A percentile compares a stretch with the other conserved stretches of the same genome.
These are phyloP conservation scores for Eupeodes luniger DNA, from an alignment of 2,888 invertebrate species.

Conservation along the genomic window DNA sequence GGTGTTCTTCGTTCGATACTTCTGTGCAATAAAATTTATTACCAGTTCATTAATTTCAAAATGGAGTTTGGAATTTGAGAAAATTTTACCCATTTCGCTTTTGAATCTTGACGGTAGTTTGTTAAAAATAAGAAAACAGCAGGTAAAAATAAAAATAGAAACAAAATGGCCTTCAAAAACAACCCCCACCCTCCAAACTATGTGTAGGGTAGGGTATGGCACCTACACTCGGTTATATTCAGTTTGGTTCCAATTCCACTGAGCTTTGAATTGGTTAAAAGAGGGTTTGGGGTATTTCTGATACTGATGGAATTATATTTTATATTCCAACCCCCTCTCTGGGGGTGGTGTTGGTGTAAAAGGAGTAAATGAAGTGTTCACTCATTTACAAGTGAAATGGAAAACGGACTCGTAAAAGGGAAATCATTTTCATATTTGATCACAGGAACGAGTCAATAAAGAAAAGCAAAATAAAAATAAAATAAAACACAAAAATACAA, in stretches of 20 bases:
- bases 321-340: not conserved
- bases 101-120: constrained; percentile 41
- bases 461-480: not conserved
- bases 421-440: constrained; percentile 69
- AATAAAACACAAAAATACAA: not conserved
- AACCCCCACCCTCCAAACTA: not conserved
- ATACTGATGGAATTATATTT: constrained; percentile 46
- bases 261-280: not conserved
- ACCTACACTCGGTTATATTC: not conserved
- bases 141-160: constrained; percentile 25
- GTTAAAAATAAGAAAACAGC: constrained; percentile 22
- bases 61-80: constrained; percentile 57
- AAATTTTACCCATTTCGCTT: constrained; percentile 36
- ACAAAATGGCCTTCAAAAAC: constrained; percentile 22
- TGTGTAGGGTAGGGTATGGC: too few species aligned
- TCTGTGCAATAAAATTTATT: constrained; percentile 64
- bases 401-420: constrained; percentile 65
- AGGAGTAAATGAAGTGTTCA: constrained; percentile 64
- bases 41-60: constrained; percentile 73
- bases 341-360: not conserved
- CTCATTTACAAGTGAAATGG: constrained; percentile 69
- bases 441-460: constrained; percentile 46
- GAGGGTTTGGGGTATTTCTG: not conserved
- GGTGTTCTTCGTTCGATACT: not conserved
- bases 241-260: not conserved